A percentile compares a stretch with the other conserved stretches of the same genome.
Conservation (phyloP, 37 sponge, comb jelly and placozoan genomes). For the Halichondria panicea region DNA sequence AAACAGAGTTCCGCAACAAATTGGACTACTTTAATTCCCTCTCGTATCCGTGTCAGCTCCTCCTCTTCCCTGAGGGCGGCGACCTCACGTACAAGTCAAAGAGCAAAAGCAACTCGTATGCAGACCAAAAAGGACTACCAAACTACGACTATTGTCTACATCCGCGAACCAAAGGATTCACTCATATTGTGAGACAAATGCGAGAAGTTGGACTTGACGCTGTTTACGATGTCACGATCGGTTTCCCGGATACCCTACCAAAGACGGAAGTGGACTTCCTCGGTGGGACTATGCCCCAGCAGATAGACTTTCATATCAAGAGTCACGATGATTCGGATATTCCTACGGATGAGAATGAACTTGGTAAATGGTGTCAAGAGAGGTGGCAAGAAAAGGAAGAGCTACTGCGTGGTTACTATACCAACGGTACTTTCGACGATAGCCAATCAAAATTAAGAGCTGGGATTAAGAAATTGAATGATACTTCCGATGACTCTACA, state of each 20-base stretch:
- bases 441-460: background rate
- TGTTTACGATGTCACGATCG: conserved; percentile 83
- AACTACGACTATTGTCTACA: conserved; percentile 80
- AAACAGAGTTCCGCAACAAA: conserved; percentile 52
- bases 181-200: conserved; percentile 52
- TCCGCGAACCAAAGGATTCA: conserved; percentile 77
- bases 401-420: conserved; percentile 63
- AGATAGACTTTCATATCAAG: conserved; percentile 72
- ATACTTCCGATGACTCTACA: too few relatives aligned
- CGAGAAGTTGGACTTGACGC: conserved; percentile 63
- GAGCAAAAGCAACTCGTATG: conserved; percentile 64
- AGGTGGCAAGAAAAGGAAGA: conserved; percentile 81
- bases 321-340: conserved; percentile 30
- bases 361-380: conserved; percentile 57
- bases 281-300: conserved; percentile 57
- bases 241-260: conserved; percentile 69
- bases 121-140: conserved; percentile 58
- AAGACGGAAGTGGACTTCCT: conserved; percentile 61
- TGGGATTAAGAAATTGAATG: background rate
- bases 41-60: conserved; percentile 60
- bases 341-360: conserved; percentile 57
- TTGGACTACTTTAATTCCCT: conserved; percentile 62
- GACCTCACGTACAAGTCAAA: conserved; percentile 59
- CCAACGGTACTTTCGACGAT: conserved; percentile 45
- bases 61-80: conserved; percentile 85